These are phyloP conservation scores for Actias luna DNA, from an alignment of 2,888 invertebrate genomes.

Conservation along the genomic window DNA sequence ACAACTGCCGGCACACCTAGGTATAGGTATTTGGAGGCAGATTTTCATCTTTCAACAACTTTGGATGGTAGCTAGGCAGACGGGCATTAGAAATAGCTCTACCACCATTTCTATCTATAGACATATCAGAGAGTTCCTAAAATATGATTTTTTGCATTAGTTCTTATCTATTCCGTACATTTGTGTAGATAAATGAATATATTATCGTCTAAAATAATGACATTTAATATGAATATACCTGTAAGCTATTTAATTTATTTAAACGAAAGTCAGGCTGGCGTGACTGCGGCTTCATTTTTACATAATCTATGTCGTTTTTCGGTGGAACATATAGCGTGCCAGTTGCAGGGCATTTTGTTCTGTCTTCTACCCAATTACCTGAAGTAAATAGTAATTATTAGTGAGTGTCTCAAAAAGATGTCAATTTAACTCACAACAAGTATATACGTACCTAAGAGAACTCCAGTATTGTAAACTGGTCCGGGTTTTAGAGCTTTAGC, in stretches of 20 bases:
- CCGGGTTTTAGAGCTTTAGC: conserved; percentile 46
- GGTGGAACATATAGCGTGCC: conserved; percentile 66
- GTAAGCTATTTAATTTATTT: conserved; percentile 59
- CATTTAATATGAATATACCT: conserved; percentile 43
- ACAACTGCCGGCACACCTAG: no score
- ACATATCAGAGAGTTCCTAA: not conserved
- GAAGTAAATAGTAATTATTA: conserved; percentile 20
- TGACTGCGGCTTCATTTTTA: conserved; percentile 57
- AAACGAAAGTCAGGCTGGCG: conserved; percentile 60
- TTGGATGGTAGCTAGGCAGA: no score
- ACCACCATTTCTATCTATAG: no score
- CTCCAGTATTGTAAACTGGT: conserved; percentile 49
- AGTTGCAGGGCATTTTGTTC: conserved; percentile 60
- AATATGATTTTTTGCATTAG: not conserved
- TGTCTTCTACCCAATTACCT: conserved; percentile 76
- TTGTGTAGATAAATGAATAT: no score
- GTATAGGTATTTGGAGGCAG: no score
- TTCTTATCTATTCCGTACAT: not conserved
- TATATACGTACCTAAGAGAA: conserved; percentile 54
- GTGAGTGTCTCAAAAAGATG: not conserved
- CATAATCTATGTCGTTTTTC: conserved; percentile 54
- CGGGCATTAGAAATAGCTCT: no score
- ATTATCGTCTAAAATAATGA: no score
- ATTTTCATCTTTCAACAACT: no score
- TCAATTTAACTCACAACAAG: not conserved